Evolutionary conservation across 1,140 invertebrate genomes (phyloP).

Genomic region (Diachasmimorpha longicaudata): DNA sequence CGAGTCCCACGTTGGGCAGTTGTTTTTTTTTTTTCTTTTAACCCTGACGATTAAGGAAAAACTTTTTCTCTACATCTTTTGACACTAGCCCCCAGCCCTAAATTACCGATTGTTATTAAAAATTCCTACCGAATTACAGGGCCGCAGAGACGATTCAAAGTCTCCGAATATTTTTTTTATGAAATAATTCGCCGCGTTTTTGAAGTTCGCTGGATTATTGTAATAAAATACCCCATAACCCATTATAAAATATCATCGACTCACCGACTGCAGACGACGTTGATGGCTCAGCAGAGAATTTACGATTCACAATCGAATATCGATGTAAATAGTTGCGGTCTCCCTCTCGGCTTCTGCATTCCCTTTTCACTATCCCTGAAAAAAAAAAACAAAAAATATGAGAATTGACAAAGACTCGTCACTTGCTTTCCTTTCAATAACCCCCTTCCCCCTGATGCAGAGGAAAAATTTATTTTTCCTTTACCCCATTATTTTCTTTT

Average conservation of each 20-base stretch:
- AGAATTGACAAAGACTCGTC: not conserved
- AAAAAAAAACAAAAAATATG: not conserved
- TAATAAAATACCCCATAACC: not conserved
- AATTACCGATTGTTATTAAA: too few relatives aligned
- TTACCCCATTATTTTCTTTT: not conserved
- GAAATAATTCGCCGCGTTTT: too few relatives aligned
- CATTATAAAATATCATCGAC: not conserved
- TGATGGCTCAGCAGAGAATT: not conserved
- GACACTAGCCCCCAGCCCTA: too few relatives aligned
- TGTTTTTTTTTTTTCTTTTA: not conserved
- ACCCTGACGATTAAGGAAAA: too few relatives aligned
- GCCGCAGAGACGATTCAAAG: too few relatives aligned
- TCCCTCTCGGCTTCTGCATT: not conserved
- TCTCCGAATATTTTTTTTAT: too few relatives aligned
- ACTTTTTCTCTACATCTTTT: too few relatives aligned
- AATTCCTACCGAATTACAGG: too few relatives aligned
- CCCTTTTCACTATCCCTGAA: not conserved
- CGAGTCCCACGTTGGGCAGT: slow-evolving; percentile 28
- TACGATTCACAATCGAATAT: not conserved
- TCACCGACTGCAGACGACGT: not conserved
- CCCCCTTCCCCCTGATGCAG: not conserved
- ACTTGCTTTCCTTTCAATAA: not conserved
- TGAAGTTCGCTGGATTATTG: too few relatives aligned
- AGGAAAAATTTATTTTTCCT: not conserved
- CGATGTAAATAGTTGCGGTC: not conserved